Conservation (phyloP, 2,113 vertebrate species). For the Zosterops hypoxanthus region DNA sequence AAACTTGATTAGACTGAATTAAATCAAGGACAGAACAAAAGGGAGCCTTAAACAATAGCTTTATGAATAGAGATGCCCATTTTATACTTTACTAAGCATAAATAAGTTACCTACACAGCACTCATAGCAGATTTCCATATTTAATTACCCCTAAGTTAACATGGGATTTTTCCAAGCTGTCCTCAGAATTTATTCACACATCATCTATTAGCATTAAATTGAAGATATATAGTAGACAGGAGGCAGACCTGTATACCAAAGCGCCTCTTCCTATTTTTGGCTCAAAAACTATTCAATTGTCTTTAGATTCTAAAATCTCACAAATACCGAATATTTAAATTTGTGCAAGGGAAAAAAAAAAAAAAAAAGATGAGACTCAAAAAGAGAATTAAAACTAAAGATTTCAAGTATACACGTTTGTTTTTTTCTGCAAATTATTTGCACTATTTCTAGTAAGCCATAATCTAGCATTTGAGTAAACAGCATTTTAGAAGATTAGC, state of each 20-base stretch:
- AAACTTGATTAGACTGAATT: conserved; percentile 40
- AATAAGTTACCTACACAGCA: conserved; percentile 15
- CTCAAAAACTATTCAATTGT: not conserved
- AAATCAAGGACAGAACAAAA: conserved; percentile 40
- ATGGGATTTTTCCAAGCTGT: conserved; percentile 14
- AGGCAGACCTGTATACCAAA: not conserved
- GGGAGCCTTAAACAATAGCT: not conserved
- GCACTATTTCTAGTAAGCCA: not conserved
- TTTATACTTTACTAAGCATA: conserved; percentile 44
- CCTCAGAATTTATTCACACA: conserved; percentile 16
- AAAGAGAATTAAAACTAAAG: not conserved
- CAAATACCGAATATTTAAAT: not conserved
- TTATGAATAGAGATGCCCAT: conserved; percentile 22
- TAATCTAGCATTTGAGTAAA: not conserved
- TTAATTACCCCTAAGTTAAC: conserved; percentile 28
- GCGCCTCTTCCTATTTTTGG: not conserved
- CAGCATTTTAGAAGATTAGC: not conserved
- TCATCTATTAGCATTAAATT: not conserved
- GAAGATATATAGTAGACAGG: not conserved
- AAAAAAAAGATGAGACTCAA: not conserved
- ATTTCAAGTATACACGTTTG: not conserved
- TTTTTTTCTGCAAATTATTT: not conserved
- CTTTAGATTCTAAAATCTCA: not conserved
- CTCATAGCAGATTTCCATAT: conserved; percentile 39
- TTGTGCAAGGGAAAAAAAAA: not conserved